Conservation (phyloP, 2,888 invertebrate genomes). For the Furcula furcula region DNA sequence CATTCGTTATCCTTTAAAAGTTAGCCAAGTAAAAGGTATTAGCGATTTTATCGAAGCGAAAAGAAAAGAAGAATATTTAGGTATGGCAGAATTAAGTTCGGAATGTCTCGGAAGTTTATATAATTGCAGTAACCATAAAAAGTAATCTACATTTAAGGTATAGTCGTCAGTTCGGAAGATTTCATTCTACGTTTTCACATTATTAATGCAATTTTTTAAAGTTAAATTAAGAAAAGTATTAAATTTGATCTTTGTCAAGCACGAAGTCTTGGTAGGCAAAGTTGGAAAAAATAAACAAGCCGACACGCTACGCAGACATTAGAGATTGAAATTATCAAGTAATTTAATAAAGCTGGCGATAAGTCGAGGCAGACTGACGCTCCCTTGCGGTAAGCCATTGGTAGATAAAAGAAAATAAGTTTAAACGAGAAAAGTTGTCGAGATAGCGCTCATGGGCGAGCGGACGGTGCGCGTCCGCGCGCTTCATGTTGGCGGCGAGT, state of each 20-base stretch:
- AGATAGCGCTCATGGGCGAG: slow-evolving; percentile 40
- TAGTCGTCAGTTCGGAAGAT: too few relatives aligned
- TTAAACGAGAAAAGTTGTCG: slow-evolving; percentile 74
- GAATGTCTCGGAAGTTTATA: too few relatives aligned
- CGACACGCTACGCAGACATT: slow-evolving; percentile 41
- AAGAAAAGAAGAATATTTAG: too few relatives aligned
- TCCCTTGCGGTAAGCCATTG: slow-evolving; percentile 42
- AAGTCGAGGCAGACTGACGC: slow-evolving; percentile 49
- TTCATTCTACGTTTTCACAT: too few relatives aligned
- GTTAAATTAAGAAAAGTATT: slow-evolving; percentile 5
- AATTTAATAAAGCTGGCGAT: slow-evolving; percentile 71
- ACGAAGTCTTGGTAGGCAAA: slow-evolving; percentile 23
- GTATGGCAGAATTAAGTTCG: too few relatives aligned
- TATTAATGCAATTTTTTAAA: neutral
- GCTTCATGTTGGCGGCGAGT: slow-evolving; percentile 5
- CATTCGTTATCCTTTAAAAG: too few relatives aligned
- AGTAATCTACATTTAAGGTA: too few relatives aligned
- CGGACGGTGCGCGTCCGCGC: slow-evolving; percentile 8
- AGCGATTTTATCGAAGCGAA: too few relatives aligned
- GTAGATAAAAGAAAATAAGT: slow-evolving; percentile 74
- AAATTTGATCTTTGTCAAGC: slow-evolving; percentile 14
- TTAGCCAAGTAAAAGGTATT: too few relatives aligned
- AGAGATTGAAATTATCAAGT: slow-evolving; percentile 72
- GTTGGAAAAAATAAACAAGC: slow-evolving; percentile 53
- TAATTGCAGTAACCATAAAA: too few relatives aligned